Evolutionary conservation across 2,797 vertebrate genomes (phyloP).

Genomic region (Benthosema pterotum): DNA sequence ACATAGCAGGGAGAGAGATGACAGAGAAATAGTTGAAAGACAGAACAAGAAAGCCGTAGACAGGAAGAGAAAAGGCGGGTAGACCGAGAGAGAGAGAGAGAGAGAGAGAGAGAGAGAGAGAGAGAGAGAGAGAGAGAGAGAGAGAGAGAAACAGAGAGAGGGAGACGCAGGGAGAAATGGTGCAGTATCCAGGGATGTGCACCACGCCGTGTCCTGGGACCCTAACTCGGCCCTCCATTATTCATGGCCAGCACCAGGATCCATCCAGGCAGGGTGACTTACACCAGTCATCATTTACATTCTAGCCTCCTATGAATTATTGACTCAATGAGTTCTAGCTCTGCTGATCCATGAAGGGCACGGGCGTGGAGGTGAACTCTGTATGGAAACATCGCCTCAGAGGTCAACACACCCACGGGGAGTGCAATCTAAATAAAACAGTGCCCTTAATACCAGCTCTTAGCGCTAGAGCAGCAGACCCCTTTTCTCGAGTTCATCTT

Average conservation of each 20-base stretch:
- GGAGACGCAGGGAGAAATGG: background rate
- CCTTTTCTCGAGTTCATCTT: too few species aligned
- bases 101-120: conserved; percentile 19
- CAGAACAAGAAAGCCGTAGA: conserved; percentile 19
- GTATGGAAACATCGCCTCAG: conserved; percentile 22
- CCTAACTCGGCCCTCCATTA: conserved; percentile 58
- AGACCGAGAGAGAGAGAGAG: conserved; percentile 20
- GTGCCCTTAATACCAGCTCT: too few species aligned
- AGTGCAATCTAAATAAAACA: conserved; percentile 30
- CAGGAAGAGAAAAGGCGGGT: conserved; percentile 9
- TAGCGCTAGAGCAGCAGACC: too few species aligned
- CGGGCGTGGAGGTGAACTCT: conserved; percentile 18
- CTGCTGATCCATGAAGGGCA: conserved; percentile 56
- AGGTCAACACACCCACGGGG: conserved; percentile 38
- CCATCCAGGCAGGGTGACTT: conserved; percentile 67
- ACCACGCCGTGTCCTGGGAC: conserved; percentile 36
- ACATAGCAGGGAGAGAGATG: conserved; percentile 29
- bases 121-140: background rate
- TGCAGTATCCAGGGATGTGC: conserved; percentile 24
- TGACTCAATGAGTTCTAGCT: conserved; percentile 57
- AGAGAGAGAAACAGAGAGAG: background rate
- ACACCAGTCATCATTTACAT: conserved; percentile 66
- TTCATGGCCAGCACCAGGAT: conserved; percentile 57
- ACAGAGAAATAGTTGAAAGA: conserved; percentile 19
- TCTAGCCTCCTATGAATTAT: conserved; percentile 67